phyloP scores from a whole-genome alignment of 1,140 invertebrate species.

The Coenobita brevimanus region DNA sequence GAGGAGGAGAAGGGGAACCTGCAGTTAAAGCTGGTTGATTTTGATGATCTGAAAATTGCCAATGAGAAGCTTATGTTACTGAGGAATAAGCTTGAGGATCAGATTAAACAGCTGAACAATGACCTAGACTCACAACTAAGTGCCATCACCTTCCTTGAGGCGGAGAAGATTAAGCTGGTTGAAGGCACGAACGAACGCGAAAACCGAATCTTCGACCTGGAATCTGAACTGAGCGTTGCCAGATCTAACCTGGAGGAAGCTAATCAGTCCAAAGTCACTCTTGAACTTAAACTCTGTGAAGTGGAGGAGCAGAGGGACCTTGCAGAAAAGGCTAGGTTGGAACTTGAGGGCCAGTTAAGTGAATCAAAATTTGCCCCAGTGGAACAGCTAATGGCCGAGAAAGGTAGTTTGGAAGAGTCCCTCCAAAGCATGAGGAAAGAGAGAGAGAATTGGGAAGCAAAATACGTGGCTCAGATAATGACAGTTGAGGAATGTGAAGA shows the following conservation, averaged over 20 bases:
- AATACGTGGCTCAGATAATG: slow-evolving; percentile 72
- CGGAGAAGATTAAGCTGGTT: slow-evolving; percentile 80
- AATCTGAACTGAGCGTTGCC: slow-evolving; percentile 78
- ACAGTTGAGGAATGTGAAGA: slow-evolving; percentile 67
- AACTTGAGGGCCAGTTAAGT: slow-evolving; percentile 69
- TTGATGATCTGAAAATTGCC: slow-evolving; percentile 77
- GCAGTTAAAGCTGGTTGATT: slow-evolving; percentile 86
- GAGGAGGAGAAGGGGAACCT: slow-evolving; percentile 94
- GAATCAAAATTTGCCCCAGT: slow-evolving; percentile 50
- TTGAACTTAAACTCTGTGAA: slow-evolving; percentile 63
- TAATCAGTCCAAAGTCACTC: slow-evolving; percentile 67
- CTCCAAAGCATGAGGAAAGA: slow-evolving; percentile 71
- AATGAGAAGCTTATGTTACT: slow-evolving; percentile 73
- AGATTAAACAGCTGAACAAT: slow-evolving; percentile 73
- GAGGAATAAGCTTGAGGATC: slow-evolving; percentile 76
- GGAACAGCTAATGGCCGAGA: slow-evolving; percentile 65
- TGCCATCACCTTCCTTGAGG: slow-evolving; percentile 79
- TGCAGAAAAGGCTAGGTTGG: slow-evolving; percentile 69
- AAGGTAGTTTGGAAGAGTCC: slow-evolving; percentile 70
- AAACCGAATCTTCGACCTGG: slow-evolving; percentile 76
- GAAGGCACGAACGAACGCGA: slow-evolving; percentile 76
- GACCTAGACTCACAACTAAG: slow-evolving; percentile 76
- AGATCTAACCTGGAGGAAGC: slow-evolving; percentile 77
- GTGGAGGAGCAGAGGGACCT: slow-evolving; percentile 70
- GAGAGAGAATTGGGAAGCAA: slow-evolving; percentile 74